Evolutionary conservation across 2,113 vertebrate genomes (phyloP).

Genomic region (Antechinus stuartii): DNA sequence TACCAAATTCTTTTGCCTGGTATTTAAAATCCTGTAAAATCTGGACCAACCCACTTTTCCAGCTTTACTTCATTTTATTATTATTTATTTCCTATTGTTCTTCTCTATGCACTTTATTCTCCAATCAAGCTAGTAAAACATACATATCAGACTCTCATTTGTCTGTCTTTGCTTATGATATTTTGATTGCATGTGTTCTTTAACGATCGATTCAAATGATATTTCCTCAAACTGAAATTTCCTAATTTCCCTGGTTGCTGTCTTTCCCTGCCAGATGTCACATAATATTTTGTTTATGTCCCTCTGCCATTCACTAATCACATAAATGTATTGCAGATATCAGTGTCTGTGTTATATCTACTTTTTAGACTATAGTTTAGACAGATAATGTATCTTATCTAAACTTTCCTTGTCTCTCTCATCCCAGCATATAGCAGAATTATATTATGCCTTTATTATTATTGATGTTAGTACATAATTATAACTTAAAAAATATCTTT

Average conservation of each 20-base stretch:
- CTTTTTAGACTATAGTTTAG: neutral
- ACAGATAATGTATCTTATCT: neutral
- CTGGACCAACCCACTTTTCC: neutral
- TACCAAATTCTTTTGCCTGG: neutral
- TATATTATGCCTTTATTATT: constrained; percentile 24
- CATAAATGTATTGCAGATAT: neutral
- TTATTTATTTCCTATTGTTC: neutral
- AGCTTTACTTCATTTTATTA: neutral
- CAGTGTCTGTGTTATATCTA: neutral
- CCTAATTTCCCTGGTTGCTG: neutral
- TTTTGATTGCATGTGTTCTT: neutral
- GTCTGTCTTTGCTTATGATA: neutral
- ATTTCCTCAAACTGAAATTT: neutral
- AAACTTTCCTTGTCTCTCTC: neutral
- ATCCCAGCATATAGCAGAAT: neutral
- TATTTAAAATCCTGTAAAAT: neutral
- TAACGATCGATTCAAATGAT: neutral
- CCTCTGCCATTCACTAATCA: neutral
- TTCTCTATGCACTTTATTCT: neutral
- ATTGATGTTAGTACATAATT: constrained; percentile 5
- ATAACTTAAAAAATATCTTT: constrained; percentile 26
- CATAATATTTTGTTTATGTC: neutral
- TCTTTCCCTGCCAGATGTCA: neutral
- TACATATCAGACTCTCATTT: neutral
- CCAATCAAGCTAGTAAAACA: neutral